These are phyloP conservation scores for Acanthaster planci DNA, from an alignment of 35 echinoderm and acorn worm genomes.

Conservation along the genomic window DNA sequence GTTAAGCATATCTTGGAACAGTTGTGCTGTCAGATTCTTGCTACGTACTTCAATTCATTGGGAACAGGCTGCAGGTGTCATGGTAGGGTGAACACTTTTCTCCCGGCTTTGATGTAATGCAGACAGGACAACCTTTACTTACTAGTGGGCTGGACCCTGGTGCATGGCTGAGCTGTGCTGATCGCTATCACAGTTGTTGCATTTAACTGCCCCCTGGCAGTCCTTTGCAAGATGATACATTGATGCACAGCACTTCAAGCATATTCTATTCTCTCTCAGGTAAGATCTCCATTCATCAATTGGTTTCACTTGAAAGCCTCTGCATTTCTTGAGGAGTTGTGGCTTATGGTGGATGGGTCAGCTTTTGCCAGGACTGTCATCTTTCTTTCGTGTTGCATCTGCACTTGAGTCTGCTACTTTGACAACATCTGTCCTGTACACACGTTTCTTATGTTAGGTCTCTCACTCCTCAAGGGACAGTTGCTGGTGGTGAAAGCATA, in stretches of 20 bases:
- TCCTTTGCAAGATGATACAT: conserved; percentile 24
- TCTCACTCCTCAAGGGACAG: neutral
- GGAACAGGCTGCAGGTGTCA: neutral
- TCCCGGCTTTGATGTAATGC: conserved; percentile 40
- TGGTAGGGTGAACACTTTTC: neutral
- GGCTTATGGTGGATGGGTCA: conserved; percentile 45
- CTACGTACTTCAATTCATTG: conserved; percentile 37
- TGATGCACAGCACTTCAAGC: conserved; percentile 25
- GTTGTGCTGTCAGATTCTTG: neutral
- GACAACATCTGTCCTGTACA: neutral
- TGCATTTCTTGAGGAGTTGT: conserved; percentile 48
- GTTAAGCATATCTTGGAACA: conserved; percentile 62
- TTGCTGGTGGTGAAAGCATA: conserved; percentile 20
- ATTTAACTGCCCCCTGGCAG: conserved; percentile 3
- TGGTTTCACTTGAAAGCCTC: conserved; percentile 25
- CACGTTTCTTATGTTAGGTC: neutral
- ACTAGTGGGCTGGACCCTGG: neutral
- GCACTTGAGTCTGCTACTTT: neutral
- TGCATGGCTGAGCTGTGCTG: conserved; percentile 27
- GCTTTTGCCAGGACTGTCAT: neutral
- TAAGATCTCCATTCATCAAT: neutral
- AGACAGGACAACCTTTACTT: neutral
- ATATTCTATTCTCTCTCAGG: conserved; percentile 36
- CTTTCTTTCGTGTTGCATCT: neutral
- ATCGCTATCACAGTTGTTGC: conserved; percentile 31